Base-by-base conservation (phyloP, 2,797 vertebrate genomes). In the Stomatorhinus walkeri region DNA sequence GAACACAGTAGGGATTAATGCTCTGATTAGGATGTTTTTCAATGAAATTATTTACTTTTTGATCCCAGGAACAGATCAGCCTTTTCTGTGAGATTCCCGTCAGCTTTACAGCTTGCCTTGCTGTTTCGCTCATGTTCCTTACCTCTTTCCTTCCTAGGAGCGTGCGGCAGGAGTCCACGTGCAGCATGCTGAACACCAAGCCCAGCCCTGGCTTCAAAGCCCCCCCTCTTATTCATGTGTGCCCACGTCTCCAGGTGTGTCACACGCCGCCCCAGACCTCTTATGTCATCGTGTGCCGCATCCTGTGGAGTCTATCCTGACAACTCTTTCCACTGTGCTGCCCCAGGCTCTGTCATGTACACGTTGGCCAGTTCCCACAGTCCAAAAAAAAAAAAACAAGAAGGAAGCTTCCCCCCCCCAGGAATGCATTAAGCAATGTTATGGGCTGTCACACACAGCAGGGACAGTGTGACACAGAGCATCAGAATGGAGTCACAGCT, bases 341-440 rank as follows among this genome's bases (percentile, higher is more conserved):
- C 85, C 51, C 85, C 85, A n/a, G 49, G 85, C 52, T 51, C 16
- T 59, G 51, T 87, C 52, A 84, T 46, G 52, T 28, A 56, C 24
- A 14, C 14, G 40, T 36, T 4, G 52, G 81, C 52, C 28, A 56
- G 51, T 54, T 54, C 28, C 14, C 85, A 32, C 28, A 84, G 85
- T 56, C 52, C 49, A 43, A 87, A 87, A 87, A 22, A 85, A 46
- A 54, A 28, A 54, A 85, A 51, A 14, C 4, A 4, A 68, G 61
- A 68, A 68, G 28, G 61, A 32, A 68, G 10, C 8, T 10, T 10
- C 10, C 51, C 81, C 79, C 72, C 79, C 81, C 16, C 81, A 49
- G 81, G 46, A 48, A 54, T 56, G 85, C 85, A 87, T 36, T 56
- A 56, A 54, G 52, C 24, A 87, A 87, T 56, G 85, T 87, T 40